Conservation (phyloP, 1,140 invertebrate species). For the Pararge aegeria region DNA sequence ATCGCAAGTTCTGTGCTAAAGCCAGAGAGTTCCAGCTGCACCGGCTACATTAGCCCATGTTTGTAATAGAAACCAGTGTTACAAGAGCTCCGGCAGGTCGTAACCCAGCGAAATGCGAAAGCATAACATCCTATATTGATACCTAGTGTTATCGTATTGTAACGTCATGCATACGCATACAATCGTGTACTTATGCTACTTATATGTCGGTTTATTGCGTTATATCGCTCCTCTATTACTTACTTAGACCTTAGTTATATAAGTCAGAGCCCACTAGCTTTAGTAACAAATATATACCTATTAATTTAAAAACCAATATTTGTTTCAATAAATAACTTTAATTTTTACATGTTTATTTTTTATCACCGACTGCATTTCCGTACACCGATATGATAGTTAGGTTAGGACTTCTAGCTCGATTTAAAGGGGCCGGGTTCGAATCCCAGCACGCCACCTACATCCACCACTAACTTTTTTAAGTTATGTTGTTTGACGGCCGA, state of each 20-base stretch:
- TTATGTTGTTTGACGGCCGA: too few relatives aligned
- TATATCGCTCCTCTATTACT: slow-evolving; percentile 44
- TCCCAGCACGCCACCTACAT: too few relatives aligned
- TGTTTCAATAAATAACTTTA: slow-evolving; percentile 78
- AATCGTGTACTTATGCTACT: slow-evolving; percentile 64
- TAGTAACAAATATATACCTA: slow-evolving; percentile 68
- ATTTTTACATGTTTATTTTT: slow-evolving; percentile 52
- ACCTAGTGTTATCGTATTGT: slow-evolving; percentile 48
- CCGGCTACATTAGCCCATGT: too few relatives aligned
- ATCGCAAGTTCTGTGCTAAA: too few relatives aligned
- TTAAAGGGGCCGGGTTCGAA: too few relatives aligned
- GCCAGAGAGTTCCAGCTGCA: too few relatives aligned
- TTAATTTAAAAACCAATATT: slow-evolving; percentile 70
- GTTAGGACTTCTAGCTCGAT: too few relatives aligned
- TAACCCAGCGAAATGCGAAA: slow-evolving; percentile 23
- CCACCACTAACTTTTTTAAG: too few relatives aligned
- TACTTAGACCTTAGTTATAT: slow-evolving; percentile 47
- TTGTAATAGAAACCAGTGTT: neutral
- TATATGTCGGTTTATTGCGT: slow-evolving; percentile 55
- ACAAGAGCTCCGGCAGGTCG: slow-evolving; percentile 12
- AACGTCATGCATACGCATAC: slow-evolving; percentile 30
- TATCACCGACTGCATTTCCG: neutral
- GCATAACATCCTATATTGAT: slow-evolving; percentile 53
- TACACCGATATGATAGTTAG: too few relatives aligned
- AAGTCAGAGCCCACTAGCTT: slow-evolving; percentile 68